phyloP scores from a whole-genome alignment of 1,140 invertebrate genomes.

The Doryteuthis pealeii region DNA sequence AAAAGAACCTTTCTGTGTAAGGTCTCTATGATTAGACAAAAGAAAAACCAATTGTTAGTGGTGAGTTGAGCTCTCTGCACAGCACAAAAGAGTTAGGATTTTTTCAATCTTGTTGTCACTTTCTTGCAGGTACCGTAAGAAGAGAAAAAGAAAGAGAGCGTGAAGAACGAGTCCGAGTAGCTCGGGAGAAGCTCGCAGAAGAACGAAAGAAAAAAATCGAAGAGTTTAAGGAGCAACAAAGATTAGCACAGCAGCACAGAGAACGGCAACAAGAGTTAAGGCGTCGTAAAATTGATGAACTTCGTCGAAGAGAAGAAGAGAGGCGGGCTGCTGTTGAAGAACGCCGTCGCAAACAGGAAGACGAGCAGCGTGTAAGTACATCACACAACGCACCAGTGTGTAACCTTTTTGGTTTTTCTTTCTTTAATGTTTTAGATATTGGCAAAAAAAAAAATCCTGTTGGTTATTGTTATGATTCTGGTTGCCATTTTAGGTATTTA shows the following conservation, averaged over 20 bases:
- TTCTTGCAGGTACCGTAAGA: slow-evolving; percentile 36
- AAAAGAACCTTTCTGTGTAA: too few species aligned
- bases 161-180: slow-evolving; percentile 45
- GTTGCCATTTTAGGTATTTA: too few species aligned
- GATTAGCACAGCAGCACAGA: slow-evolving; percentile 49
- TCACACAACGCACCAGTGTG: background rate
- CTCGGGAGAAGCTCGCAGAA: slow-evolving; percentile 43
- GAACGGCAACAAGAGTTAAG: slow-evolving; percentile 49
- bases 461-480: too few species aligned
- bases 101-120: too few species aligned
- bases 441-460: too few species aligned
- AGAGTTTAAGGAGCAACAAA: slow-evolving; percentile 50
- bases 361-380: slow-evolving; percentile 42
- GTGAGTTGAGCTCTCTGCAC: too few species aligned
- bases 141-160: slow-evolving; percentile 49
- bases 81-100: too few species aligned
- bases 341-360: slow-evolving; percentile 42
- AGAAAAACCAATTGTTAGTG: too few species aligned
- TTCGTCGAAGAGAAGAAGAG: slow-evolving; percentile 47
- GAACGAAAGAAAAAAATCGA: slow-evolving; percentile 50
- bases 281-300: slow-evolving; percentile 51
- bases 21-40: too few species aligned
- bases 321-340: slow-evolving; percentile 48
- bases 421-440: too few species aligned
- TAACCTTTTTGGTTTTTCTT: background rate